Evolutionary conservation across 2,888 invertebrate genomes (phyloP), one percentile per base, ranked within the genome.

Genomic region (Halocaridina rubra): DNA sequence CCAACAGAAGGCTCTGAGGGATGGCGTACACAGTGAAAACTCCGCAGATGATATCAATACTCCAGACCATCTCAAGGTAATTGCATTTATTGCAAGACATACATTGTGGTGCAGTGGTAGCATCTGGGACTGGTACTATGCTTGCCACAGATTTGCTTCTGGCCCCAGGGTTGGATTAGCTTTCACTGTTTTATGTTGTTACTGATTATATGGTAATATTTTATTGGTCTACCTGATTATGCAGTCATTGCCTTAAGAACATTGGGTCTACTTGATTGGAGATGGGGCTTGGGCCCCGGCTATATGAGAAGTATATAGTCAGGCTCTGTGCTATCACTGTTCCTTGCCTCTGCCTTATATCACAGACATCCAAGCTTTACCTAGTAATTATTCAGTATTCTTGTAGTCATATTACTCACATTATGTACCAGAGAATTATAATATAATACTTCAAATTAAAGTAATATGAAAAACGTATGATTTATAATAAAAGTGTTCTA

Each of bases 1-100:
- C 22, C 86, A 88, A 46, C 87, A 85, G 77, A 80, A 77, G 77
- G 85, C 75, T 10, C 22, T 74, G 32, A 57, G 74, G 57, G 84
- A 82, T 32, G 84, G 86, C 24, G 71, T 80, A 33, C 74, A 77
- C 39, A 59, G 39, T 19, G 82, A 77, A 13, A 72, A 59, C 8
- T 80, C 80, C 8, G 80, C 64, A 3, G 84, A 84, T 64, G 84
- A 79, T 19, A 67, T 77, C 7, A 76, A 82, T 39, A 78, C 77
- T 29, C 57, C 77, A 7, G 82, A 72, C 71, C 82, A 82, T 72
- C 78, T 82, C 72, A 82, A 82, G 82, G 82, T 82, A 27, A 39
- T n/a, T n/a, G 64, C 24, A 19, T 39, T n/a, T 32, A 16, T 61
- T 61, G 7, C 61, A 13, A 22, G 19, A 19, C 30, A 19, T 29